These are phyloP conservation scores for Julus scanicus DNA, from an alignment of 2,888 invertebrate genomes.

Conservation along the genomic window DNA sequence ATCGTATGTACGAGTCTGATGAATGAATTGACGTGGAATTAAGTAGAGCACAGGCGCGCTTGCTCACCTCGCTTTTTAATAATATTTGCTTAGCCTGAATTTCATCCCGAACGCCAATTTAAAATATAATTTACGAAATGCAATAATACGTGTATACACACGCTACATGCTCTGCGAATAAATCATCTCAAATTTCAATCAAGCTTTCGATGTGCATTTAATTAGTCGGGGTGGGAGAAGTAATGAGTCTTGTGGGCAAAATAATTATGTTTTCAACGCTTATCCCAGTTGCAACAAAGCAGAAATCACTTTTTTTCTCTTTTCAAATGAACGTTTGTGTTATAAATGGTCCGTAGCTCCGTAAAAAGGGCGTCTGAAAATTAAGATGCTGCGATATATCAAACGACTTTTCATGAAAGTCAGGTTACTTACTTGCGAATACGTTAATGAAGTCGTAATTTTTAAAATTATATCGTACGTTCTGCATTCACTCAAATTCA, in stretches of 20 bases:
- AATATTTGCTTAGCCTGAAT: conserved; percentile 4
- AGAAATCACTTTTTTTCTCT: neutral
- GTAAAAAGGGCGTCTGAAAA: too few relatives aligned
- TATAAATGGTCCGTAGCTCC: neutral
- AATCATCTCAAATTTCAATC: neutral
- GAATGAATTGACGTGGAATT: conserved; percentile 11
- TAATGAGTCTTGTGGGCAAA: neutral
- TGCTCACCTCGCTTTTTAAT: conserved; percentile 19
- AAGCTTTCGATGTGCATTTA: neutral
- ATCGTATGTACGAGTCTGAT: neutral
- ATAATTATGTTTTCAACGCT: neutral
- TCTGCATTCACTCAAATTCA: neutral
- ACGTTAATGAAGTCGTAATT: conserved; percentile 8
- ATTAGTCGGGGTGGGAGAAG: neutral
- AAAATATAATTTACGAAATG: neutral
- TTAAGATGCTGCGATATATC: neutral
- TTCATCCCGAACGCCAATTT: neutral
- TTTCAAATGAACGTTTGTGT: neutral
- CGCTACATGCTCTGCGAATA: neutral
- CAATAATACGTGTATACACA: neutral
- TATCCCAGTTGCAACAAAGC: neutral
- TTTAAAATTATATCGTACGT: neutral
- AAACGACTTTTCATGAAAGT: neutral
- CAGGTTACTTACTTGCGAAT: neutral
- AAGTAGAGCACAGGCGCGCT: neutral